These are phyloP conservation scores for Danio choprae DNA, from an alignment of 2,797 vertebrate genomes.

Conservation along the genomic window DNA sequence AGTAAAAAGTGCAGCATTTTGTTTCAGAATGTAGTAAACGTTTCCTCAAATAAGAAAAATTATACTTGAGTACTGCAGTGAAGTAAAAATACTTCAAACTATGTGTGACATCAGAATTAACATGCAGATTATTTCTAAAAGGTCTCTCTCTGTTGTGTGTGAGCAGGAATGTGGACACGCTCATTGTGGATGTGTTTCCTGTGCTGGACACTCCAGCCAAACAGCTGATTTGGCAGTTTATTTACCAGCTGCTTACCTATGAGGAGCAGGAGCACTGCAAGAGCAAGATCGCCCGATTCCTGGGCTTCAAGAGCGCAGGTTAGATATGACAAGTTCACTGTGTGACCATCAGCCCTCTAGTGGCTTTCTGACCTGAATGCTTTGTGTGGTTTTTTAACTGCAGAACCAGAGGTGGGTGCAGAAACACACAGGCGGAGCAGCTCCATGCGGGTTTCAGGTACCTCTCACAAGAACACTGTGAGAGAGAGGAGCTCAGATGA, in stretches of 20 bases:
- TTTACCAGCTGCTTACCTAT: constrained; percentile 97
- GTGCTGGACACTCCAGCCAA: constrained; percentile 97
- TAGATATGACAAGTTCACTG: constrained; percentile 50
- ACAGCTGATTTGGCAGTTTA: constrained; percentile 98
- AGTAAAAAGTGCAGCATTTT: too few species aligned
- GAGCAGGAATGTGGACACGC: constrained; percentile 94
- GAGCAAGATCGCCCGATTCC: constrained; percentile 87
- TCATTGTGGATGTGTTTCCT: constrained; percentile 95
- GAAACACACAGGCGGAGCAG: constrained; percentile 86
- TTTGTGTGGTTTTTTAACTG: constrained; percentile 33
- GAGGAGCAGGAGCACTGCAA: constrained; percentile 95
- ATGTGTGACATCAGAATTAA: too few species aligned
- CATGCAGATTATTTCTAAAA: constrained; percentile 49
- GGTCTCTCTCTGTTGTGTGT: constrained; percentile 57
- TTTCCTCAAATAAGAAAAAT: too few species aligned
- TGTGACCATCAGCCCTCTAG: background rate
- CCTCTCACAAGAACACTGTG: constrained; percentile 78
- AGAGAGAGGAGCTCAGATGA: constrained; percentile 83
- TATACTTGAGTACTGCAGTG: too few species aligned
- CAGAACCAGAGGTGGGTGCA: constrained; percentile 65
- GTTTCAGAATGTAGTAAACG: too few species aligned
- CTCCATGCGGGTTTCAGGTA: constrained; percentile 82
- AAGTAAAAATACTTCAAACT: too few species aligned
- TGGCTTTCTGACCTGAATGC: background rate
- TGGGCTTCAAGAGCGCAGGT: constrained; percentile 86